These are phyloP conservation scores for Macrotus californicus DNA, from an alignment of 2,113 vertebrate genomes.

Conservation along the genomic window DNA sequence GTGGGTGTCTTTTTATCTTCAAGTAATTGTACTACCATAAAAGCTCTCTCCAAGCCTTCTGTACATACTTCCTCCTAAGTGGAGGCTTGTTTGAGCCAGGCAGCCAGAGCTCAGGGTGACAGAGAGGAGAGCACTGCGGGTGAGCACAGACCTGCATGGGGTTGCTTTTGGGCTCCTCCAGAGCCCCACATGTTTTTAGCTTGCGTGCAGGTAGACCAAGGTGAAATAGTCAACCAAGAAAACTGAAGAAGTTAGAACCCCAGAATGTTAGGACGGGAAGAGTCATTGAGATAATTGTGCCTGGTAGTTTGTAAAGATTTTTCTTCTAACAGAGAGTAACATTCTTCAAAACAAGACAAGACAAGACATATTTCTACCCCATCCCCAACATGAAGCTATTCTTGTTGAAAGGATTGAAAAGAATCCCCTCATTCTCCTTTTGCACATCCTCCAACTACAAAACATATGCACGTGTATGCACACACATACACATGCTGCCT, in stretches of 20 bases:
- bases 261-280: not conserved
- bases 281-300: not conserved
- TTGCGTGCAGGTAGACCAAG: not conserved
- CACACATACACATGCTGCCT: not conserved
- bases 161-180: not conserved
- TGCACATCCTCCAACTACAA: not conserved
- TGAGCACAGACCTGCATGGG: not conserved
- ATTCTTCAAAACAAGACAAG: not conserved
- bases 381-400: not conserved
- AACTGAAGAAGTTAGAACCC: not conserved
- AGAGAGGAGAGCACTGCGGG: not conserved
- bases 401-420: not conserved
- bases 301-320: not conserved
- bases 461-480: no score
- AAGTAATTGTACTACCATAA: not conserved
- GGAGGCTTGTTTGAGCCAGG: not conserved
- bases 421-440: not conserved
- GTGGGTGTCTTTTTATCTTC: not conserved
- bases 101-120: not conserved
- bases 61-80: not conserved
- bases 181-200: not conserved
- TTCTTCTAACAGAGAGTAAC: not conserved
- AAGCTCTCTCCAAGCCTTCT: not conserved
- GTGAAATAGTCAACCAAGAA: not conserved
- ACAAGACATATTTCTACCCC: not conserved